Percentiles rank a stretch among this genome's conserved stretches.
These are phyloP conservation scores for Biston betularia DNA, from an alignment of 2,888 invertebrate species.

Conservation along the genomic window DNA sequence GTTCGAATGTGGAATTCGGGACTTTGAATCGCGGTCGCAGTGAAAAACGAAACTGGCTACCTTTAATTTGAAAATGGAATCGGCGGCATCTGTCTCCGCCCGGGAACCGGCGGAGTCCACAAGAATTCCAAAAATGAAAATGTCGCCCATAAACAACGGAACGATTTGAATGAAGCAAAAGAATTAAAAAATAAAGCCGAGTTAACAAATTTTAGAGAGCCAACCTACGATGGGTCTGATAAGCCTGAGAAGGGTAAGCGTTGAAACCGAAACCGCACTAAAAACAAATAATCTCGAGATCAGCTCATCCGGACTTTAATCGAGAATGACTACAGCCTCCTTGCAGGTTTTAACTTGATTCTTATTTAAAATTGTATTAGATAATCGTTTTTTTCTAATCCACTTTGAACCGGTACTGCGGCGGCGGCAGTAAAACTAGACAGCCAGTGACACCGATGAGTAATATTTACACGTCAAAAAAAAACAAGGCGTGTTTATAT, in stretches of 20 bases:
- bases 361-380: conserved; percentile 50
- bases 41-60: conserved; percentile 74
- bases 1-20: conserved; percentile 72
- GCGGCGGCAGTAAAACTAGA: conserved; percentile 61
- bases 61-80: conserved; percentile 82
- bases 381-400: conserved; percentile 62
- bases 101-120: conserved; percentile 53
- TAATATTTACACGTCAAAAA: conserved; percentile 62
- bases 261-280: conserved; percentile 78
- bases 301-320: conserved; percentile 74
- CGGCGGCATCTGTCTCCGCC: conserved; percentile 70
- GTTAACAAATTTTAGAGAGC: conserved; percentile 80
- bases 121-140: conserved; percentile 84
- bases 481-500: conserved; percentile 60
- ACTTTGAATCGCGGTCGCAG: conserved; percentile 70
- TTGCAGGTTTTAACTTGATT: conserved; percentile 80
- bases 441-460: conserved; percentile 62
- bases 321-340: conserved; percentile 54
- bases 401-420: conserved; percentile 62
- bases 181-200: conserved; percentile 76
- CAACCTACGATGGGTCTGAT: conserved; percentile 74
- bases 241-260: conserved; percentile 79
- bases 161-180: conserved; percentile 83
- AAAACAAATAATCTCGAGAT: conserved; percentile 75
- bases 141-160: conserved; percentile 84